A percentile compares a stretch with the other conserved stretches of the same genome.
phyloP scores from a whole-genome alignment of 2,888 invertebrate genomes.

The Drosophila aldrichi region DNA sequence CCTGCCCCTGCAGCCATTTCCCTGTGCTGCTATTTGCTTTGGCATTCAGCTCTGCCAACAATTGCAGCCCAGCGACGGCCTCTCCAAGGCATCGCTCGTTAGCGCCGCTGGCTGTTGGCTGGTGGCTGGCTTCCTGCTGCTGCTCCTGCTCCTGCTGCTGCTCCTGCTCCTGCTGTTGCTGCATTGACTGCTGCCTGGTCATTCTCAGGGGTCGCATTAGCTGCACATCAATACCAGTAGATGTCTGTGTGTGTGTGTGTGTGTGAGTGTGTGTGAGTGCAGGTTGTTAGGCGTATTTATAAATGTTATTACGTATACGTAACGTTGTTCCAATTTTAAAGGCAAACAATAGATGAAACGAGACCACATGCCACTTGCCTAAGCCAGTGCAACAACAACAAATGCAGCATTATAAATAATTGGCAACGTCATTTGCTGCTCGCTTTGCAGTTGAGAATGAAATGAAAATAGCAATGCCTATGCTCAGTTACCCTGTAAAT shows the following conservation, averaged over 20 bases:
- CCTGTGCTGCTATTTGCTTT: constrained; percentile 79
- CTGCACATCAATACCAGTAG: constrained; percentile 73
- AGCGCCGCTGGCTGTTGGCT: constrained; percentile 58
- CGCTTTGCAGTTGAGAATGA: not conserved
- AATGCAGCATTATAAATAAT: constrained; percentile 43
- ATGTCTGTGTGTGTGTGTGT: not conserved
- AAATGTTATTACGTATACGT: constrained; percentile 81
- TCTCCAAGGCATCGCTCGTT: constrained; percentile 80
- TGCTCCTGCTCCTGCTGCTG: not conserved
- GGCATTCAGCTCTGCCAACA: constrained; percentile 81
- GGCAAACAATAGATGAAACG: constrained; percentile 58
- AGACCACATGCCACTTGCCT: constrained; percentile 11
- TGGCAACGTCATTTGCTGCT: constrained; percentile 36
- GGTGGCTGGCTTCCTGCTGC: constrained; percentile 11
- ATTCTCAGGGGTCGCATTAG: constrained; percentile 78
- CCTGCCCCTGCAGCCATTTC: constrained; percentile 15
- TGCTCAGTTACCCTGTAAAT: not conserved
- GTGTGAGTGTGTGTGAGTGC: constrained; percentile 6
- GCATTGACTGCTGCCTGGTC: constrained; percentile 51
- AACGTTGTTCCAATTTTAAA: constrained; percentile 66
- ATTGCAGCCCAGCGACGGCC: constrained; percentile 69
- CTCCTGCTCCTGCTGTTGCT: constrained; percentile 18
- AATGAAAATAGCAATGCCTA: not conserved
- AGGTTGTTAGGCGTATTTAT: constrained; percentile 78
- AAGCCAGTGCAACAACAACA: constrained; percentile 13